Evolutionary conservation across 2,888 invertebrate species (phyloP).

Genomic region (Pollenia amentaria): DNA sequence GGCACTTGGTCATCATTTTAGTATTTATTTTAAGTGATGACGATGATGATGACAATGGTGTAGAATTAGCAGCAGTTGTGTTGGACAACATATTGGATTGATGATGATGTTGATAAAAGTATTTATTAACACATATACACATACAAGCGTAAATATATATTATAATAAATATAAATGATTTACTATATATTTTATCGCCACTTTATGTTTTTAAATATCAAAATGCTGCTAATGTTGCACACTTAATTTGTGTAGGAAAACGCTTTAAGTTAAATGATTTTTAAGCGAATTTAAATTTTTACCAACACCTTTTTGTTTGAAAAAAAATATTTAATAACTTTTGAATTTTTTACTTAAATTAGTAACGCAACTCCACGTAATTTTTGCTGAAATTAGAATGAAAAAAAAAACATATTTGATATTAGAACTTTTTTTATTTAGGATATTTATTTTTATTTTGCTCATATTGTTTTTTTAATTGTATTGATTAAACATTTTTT

Average conservation of each 20-base stretch:
- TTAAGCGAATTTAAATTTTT: conserved; percentile 36
- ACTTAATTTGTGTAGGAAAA: not conserved
- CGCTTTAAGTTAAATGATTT: conserved; percentile 41
- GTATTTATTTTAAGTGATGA: conserved; percentile 3
- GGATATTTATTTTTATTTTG: not conserved
- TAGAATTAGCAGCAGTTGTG: not conserved
- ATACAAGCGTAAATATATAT: conserved; percentile 3
- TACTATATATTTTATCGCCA: conserved; percentile 16
- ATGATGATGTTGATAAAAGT: conserved; percentile 13
- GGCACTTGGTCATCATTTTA: conserved; percentile 64
- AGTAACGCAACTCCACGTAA: conserved; percentile 12
- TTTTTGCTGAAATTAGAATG: conserved; percentile 50
- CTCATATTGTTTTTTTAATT: not conserved
- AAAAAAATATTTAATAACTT: not conserved
- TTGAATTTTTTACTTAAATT: not conserved
- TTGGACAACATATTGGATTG: conserved; percentile 58
- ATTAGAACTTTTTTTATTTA: not conserved
- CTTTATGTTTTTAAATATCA: conserved; percentile 14
- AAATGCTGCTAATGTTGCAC: conserved; percentile 2
- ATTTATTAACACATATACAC: conserved; percentile 9
- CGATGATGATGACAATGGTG: not conserved
- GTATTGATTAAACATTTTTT: not conserved
- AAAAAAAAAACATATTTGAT: conserved; percentile 3
- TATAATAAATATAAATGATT: not conserved
- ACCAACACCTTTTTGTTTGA: conserved; percentile 10